phyloP scores from a whole-genome alignment of 2,888 invertebrate species.

The Laspeyria flexula region DNA sequence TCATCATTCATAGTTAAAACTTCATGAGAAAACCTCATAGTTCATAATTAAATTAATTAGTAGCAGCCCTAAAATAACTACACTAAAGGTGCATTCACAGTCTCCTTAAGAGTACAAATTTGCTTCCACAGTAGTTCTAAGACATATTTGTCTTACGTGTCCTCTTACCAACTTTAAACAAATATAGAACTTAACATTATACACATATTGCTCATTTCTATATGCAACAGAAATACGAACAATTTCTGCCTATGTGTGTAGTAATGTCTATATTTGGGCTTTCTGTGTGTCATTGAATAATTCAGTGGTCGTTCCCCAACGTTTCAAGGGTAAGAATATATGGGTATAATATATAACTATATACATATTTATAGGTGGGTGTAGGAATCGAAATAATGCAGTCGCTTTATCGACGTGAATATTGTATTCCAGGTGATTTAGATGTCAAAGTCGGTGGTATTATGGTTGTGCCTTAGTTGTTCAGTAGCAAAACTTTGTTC shows the following conservation, averaged over 20 bases:
- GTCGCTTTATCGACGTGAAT: constrained; percentile 60
- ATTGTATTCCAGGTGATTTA: constrained; percentile 52
- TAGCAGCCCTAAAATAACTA: constrained; percentile 64
- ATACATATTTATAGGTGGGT: constrained; percentile 58
- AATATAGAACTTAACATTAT: constrained; percentile 70
- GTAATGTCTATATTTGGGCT: constrained; percentile 82
- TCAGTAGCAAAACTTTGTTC: not conserved
- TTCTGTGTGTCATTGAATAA: constrained; percentile 84
- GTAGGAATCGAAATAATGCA: constrained; percentile 60
- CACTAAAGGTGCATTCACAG: constrained; percentile 77
- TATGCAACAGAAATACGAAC: constrained; percentile 49
- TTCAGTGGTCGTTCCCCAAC: constrained; percentile 82
- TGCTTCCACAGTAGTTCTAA: constrained; percentile 72
- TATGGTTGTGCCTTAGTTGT: constrained; percentile 6
- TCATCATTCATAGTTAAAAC: constrained; percentile 49
- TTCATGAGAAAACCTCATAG: constrained; percentile 49
- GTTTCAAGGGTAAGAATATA: constrained; percentile 85
- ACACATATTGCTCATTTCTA: constrained; percentile 66
- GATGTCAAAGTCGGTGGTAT: constrained; percentile 16
- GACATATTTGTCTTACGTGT: constrained; percentile 82
- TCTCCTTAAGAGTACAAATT: constrained; percentile 80
- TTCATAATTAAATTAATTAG: constrained; percentile 68
- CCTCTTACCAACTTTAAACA: constrained; percentile 65
- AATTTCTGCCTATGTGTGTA: constrained; percentile 57
- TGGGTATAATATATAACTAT: constrained; percentile 64